These are phyloP conservation scores for Parambassis ranga DNA, from an alignment of 2,797 vertebrate species.

Conservation along the genomic window DNA sequence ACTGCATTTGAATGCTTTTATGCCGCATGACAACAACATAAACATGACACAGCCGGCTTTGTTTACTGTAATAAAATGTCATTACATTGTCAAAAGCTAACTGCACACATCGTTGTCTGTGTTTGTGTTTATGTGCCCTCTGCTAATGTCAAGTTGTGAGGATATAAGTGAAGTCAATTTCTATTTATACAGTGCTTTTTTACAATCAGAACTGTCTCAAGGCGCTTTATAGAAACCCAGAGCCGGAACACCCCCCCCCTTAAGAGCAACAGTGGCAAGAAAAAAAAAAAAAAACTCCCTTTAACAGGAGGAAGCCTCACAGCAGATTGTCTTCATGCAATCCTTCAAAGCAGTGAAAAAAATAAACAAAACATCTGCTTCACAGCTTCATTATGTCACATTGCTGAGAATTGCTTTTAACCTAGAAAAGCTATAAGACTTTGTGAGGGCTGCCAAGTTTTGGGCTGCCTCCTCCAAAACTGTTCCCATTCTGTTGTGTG, in stretches of 20 bases:
- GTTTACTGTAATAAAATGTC: background rate
- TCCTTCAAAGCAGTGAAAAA: no score
- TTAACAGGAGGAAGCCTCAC: no score
- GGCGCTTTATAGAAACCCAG: no score
- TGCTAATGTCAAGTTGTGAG: background rate
- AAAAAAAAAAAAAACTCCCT: no score
- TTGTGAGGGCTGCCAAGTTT: background rate
- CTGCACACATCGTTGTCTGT: background rate
- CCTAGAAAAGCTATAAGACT: background rate
- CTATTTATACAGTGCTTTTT: no score
- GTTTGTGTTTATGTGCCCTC: background rate
- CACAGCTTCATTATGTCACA: background rate
- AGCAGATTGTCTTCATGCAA: no score
- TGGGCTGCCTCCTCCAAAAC: background rate
- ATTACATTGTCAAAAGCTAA: constrained; percentile 14
- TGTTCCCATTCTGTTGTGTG: constrained; percentile 23
- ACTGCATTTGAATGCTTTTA: no score
- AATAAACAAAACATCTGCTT: background rate
- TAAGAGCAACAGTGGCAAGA: no score
- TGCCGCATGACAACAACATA: background rate
- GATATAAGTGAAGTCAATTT: background rate
- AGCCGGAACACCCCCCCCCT: no score
- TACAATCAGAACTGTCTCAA: no score
- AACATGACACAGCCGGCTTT: background rate
- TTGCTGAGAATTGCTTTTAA: background rate